Evolutionary conservation across 2,888 invertebrate species (phyloP).

Genomic region (Chalcis sispes): DNA sequence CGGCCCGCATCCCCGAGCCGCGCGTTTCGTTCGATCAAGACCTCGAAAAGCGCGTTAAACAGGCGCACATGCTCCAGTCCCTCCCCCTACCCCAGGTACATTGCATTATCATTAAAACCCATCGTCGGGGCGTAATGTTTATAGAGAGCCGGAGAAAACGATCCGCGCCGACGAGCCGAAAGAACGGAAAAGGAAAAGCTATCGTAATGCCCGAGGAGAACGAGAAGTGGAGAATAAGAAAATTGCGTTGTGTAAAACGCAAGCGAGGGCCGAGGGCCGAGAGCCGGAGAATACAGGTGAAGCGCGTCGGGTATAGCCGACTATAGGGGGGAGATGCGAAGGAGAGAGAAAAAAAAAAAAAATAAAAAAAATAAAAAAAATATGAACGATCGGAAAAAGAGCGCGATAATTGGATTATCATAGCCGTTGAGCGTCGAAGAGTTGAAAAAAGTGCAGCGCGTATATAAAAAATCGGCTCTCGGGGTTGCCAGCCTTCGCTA

Average conservation of each 20-base stretch:
- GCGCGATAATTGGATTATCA: slow-evolving; percentile 40
- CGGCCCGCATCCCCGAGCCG: neutral
- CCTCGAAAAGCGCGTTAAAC: slow-evolving; percentile 14
- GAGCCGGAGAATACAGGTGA: no score
- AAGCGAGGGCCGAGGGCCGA: no score
- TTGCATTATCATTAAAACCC: slow-evolving; percentile 15
- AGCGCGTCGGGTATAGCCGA: no score
- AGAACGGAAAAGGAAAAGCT: neutral
- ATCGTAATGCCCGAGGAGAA: neutral
- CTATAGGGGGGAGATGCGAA: neutral
- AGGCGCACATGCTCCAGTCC: no score
- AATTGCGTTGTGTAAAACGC: no score
- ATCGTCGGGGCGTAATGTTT: neutral
- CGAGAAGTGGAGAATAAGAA: no score
- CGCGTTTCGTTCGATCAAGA: slow-evolving; percentile 1
- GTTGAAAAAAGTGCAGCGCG: slow-evolving; percentile 22
- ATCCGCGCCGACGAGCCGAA: neutral
- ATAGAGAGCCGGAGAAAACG: neutral
- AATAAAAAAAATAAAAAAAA: no score
- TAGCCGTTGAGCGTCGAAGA: neutral
- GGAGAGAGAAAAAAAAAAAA: neutral
- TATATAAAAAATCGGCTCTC: slow-evolving; percentile 46
- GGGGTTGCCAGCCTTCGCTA: neutral
- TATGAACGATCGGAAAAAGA: slow-evolving; percentile 30
- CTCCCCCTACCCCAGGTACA: neutral